A percentile compares a stretch with the other conserved stretches of the same genome.
phyloP scores from a whole-genome alignment of 2,113 vertebrate genomes.

The Pluvianellus socialis region DNA sequence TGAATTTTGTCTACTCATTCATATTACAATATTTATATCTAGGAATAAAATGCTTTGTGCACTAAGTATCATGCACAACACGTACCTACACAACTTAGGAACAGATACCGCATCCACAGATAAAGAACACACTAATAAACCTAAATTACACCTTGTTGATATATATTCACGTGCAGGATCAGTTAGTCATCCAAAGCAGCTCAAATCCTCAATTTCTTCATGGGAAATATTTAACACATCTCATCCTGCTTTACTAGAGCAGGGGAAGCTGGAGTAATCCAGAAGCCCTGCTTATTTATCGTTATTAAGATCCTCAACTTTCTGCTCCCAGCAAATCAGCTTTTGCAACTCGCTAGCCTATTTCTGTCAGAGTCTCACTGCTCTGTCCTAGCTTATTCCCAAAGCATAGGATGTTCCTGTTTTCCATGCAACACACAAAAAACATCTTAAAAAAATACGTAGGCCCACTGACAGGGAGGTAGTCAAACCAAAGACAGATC shows the following conservation, averaged over 20 bases:
- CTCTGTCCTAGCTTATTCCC: background rate
- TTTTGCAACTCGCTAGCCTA: background rate
- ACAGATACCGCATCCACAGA: background rate
- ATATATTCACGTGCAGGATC: background rate
- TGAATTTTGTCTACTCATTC: background rate
- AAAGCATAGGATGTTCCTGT: fast-evolving
- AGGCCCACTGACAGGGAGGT: background rate
- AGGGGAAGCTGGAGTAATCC: background rate
- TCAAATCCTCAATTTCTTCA: no score
- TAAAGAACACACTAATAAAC: background rate
- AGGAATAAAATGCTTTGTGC: background rate
- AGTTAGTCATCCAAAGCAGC: background rate
- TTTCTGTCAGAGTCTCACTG: background rate
- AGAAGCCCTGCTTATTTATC: background rate
- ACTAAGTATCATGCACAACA: background rate
- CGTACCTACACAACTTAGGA: background rate
- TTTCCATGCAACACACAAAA: background rate
- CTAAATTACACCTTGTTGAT: background rate
- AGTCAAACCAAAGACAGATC: background rate
- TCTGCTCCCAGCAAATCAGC: background rate
- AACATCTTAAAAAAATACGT: no score
- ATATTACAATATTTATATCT: background rate
- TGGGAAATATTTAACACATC: background rate
- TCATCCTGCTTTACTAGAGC: background rate
- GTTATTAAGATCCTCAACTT: background rate